Percentiles rank a stretch among this genome's conserved stretches.
These are phyloP conservation scores for Crotalus tigris DNA, from an alignment of 2,113 vertebrate genomes.

Conservation along the genomic window DNA sequence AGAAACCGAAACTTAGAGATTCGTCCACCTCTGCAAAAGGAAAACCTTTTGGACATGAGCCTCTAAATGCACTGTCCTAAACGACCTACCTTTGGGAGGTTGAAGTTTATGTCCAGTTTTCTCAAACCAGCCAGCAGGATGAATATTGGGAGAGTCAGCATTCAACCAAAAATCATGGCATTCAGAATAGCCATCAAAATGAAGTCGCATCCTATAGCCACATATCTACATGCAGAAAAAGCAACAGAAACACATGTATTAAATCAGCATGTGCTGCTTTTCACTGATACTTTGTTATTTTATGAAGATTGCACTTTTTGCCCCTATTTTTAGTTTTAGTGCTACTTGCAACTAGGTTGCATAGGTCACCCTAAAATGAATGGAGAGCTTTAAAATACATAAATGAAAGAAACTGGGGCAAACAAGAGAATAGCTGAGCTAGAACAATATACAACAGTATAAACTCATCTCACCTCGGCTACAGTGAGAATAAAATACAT, in stretches of 20 bases:
- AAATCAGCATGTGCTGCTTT: background rate
- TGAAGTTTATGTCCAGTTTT: slow-evolving; percentile 92
- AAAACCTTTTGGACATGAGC: background rate
- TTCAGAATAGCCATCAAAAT: slow-evolving; percentile 96
- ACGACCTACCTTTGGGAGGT: slow-evolving; percentile 89
- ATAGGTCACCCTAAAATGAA: background rate
- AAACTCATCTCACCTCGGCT: slow-evolving; percentile 80
- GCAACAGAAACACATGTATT: background rate
- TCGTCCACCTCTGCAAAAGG: no score
- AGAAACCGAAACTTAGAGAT: background rate
- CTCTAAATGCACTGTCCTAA: background rate
- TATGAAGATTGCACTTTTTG: background rate
- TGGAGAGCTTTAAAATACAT: background rate
- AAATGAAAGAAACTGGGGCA: background rate
- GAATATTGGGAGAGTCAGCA: slow-evolving; percentile 89
- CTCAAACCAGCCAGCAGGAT: slow-evolving; percentile 92
- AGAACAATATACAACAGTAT: fast-evolving
- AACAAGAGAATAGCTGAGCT: background rate
- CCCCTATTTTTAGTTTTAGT: background rate
- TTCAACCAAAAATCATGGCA: slow-evolving; percentile 99
- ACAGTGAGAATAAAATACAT: slow-evolving; percentile 98
- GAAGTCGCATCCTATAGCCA: slow-evolving; percentile 90
- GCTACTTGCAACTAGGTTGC: background rate
- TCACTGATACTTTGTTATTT: background rate
- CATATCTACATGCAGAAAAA: slow-evolving; percentile 77